Evolutionary conservation across 1,140 invertebrate species (phyloP).

Genomic region (Drosophila ogumai): DNA sequence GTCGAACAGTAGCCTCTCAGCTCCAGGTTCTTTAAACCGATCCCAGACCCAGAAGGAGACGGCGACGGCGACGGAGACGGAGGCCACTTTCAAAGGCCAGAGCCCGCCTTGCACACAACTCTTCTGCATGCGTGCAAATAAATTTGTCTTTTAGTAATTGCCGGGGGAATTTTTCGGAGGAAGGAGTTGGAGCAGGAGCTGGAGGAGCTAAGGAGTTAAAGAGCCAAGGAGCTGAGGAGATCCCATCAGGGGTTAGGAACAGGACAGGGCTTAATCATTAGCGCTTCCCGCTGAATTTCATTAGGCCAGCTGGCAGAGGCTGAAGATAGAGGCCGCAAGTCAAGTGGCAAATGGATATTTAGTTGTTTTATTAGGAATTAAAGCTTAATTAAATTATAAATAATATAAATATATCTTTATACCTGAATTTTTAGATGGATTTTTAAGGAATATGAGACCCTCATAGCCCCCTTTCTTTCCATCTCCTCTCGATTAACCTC

Average conservation of each 20-base stretch:
- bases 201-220: not conserved
- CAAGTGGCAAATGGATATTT: not conserved
- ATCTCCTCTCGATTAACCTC: not conserved
- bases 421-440: too few species aligned
- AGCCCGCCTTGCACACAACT: conserved; percentile 43
- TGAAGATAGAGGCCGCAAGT: not conserved
- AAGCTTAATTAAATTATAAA: too few species aligned
- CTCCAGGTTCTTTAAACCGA: conserved; percentile 10
- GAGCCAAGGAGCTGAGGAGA: not conserved
- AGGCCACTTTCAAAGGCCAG: conserved; percentile 2
- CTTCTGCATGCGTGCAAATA: conserved; percentile 82
- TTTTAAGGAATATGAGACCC: not conserved
- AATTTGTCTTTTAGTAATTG: conserved; percentile 85
- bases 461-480: too few species aligned
- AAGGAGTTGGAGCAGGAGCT: not conserved
- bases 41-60: not conserved
- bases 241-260: not conserved
- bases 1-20: conserved; percentile 64
- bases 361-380: not conserved
- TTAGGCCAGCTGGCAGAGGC: conserved; percentile 48
- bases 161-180: conserved; percentile 38
- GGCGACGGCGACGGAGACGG: not conserved
- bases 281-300: conserved; percentile 72
- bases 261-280: conserved; percentile 56
- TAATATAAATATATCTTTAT: too few species aligned